Percentiles rank a stretch among this genome's conserved stretches.
These are phyloP conservation scores for Amiota minor DNA, from an alignment of 2,888 invertebrate species.

Conservation along the genomic window DNA sequence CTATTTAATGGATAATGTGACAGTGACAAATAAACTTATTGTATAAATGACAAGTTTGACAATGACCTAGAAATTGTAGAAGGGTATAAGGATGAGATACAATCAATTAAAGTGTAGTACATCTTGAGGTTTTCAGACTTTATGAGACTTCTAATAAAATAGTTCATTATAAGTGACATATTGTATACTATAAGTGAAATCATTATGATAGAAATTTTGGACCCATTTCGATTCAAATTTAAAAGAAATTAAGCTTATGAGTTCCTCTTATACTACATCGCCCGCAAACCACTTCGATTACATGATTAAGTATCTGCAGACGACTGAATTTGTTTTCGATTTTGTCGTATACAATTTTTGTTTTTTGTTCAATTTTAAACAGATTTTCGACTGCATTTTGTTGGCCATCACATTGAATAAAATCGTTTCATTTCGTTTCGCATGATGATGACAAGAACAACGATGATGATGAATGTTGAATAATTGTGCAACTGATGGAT, in stretches of 20 bases:
- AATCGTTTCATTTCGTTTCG: conserved; percentile 25
- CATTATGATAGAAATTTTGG: too few relatives aligned
- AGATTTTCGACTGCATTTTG: conserved; percentile 16
- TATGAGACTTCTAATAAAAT: too few relatives aligned
- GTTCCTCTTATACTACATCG: neutral
- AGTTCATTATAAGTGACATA: too few relatives aligned
- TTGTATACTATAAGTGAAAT: too few relatives aligned
- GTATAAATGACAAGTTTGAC: neutral
- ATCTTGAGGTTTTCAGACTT: too few relatives aligned
- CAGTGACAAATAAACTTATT: conserved; percentile 6
- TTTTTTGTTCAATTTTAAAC: neutral
- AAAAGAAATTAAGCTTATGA: too few relatives aligned
- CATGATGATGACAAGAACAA: conserved; percentile 7
- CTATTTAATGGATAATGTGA: conserved; percentile 22
- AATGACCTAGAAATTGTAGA: conserved; percentile 9
- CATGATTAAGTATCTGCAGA: conserved; percentile 20
- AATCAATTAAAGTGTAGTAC: too few relatives aligned
- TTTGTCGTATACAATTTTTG: conserved; percentile 17
- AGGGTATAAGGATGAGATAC: too few relatives aligned
- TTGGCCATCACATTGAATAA: conserved; percentile 57
- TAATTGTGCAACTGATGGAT: conserved; percentile 50
- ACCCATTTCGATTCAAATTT: too few relatives aligned
- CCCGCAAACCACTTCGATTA: conserved; percentile 9
- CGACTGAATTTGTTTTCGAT: conserved; percentile 39
- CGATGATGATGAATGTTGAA: conserved; percentile 56